Percentiles rank a stretch among this genome's conserved stretches.
Conservation (phyloP, 2,113 vertebrate genomes). For the Platycercus adscitus region DNA sequence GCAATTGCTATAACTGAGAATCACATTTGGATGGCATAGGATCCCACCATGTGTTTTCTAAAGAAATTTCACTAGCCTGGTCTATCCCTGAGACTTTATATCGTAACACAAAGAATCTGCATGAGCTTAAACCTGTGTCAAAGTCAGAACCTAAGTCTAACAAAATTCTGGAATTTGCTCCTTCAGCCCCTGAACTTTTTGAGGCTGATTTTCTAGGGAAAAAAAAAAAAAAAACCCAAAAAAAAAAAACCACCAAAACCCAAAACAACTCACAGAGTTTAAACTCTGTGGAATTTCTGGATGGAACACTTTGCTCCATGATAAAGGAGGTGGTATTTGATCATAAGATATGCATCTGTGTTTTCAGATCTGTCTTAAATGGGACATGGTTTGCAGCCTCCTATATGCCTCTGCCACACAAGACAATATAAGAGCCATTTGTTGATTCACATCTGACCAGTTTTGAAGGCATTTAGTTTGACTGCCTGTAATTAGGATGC, state of each 20-base stretch:
- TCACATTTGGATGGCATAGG: neutral
- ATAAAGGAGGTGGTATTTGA: neutral
- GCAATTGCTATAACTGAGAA: neutral
- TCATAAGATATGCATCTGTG: neutral
- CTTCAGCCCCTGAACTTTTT: neutral
- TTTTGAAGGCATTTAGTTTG: neutral
- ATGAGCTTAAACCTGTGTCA: neutral
- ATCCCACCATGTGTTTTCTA: neutral
- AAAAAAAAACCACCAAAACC: neutral
- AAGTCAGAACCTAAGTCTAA: neutral
- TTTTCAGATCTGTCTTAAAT: neutral
- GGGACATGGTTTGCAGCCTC: neutral
- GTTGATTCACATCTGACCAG: neutral
- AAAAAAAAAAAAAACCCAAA: neutral
- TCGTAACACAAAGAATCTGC: neutral
- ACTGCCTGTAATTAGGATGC: constrained; percentile 11
- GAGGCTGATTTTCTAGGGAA: neutral
- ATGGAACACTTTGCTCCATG: neutral
- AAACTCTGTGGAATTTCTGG: neutral
- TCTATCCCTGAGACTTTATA: neutral
- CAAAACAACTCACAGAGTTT: neutral
- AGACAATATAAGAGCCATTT: neutral
- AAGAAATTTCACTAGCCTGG: neutral
- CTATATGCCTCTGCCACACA: neutral
- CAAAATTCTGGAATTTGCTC: neutral